These are phyloP conservation scores for Beaufortia kweichowensis DNA, from an alignment of 2,113 vertebrate species.

Conservation along the genomic window DNA sequence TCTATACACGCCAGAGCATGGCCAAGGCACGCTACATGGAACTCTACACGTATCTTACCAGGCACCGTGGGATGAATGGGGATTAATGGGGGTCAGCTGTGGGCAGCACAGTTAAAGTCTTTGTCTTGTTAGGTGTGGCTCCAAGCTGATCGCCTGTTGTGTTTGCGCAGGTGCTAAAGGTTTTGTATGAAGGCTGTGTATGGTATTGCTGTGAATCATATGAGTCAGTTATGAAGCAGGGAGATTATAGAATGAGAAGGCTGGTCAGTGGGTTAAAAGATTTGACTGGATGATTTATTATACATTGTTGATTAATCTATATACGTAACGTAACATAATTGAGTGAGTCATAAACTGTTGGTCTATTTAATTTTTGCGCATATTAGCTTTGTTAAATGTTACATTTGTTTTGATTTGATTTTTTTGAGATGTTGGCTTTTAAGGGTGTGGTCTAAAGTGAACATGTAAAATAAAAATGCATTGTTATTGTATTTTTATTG, in stretches of 20 bases:
- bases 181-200: neutral
- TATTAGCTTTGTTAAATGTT: too few species aligned
- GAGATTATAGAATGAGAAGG: neutral
- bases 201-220: neutral
- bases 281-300: neutral
- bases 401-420: too few species aligned
- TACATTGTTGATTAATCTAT: neutral
- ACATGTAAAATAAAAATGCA: neutral
- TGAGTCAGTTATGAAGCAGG: too few species aligned
- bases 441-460: too few species aligned
- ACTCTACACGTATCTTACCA: slow-evolving; percentile 96
- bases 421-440: too few species aligned
- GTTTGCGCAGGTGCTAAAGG: neutral
- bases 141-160: neutral
- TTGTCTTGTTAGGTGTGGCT: slow-evolving; percentile 22
- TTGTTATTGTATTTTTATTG: neutral
- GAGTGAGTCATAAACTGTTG: too few species aligned
- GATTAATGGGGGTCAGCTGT: neutral
- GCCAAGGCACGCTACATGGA: slow-evolving; percentile 95
- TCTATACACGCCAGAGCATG: slow-evolving; percentile 90
- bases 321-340: too few species aligned
- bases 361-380: neutral
- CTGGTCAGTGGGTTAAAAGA: neutral
- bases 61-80: neutral
- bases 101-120: neutral